phyloP scores from a whole-genome alignment of 2,113 vertebrate species.

The Indicator indicator region DNA sequence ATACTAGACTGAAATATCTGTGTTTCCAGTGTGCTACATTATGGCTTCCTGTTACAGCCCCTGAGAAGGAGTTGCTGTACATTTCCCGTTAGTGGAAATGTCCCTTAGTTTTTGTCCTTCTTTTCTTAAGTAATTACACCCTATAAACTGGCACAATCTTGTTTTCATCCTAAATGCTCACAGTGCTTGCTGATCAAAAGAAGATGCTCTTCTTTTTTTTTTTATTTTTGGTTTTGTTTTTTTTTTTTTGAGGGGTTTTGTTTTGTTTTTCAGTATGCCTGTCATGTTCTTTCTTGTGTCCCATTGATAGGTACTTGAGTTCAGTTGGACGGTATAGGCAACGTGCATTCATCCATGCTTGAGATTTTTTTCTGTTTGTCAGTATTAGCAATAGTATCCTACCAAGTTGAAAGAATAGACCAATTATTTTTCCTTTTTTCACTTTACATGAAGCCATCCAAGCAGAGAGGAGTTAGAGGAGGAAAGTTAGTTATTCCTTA shows the following conservation, averaged over 20 bases:
- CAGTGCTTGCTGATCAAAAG: neutral
- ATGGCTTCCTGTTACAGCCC: neutral
- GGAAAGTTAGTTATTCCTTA: neutral
- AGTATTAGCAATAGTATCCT: neutral
- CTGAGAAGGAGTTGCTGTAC: neutral
- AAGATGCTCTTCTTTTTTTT: neutral
- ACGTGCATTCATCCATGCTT: neutral
- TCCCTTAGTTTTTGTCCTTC: neutral
- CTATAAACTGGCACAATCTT: neutral
- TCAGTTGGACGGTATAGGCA: neutral
- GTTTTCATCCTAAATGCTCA: neutral
- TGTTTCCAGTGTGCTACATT: neutral
- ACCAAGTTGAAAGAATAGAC: neutral
- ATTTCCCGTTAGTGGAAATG: neutral
- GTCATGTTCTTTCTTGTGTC: neutral
- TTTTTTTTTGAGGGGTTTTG: neutral
- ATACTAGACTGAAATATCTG: neutral
- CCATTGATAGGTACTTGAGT: neutral
- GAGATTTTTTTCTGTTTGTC: neutral
- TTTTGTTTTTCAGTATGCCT: rapidly evolving
- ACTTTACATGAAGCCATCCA: neutral
- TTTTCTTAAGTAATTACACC: neutral
- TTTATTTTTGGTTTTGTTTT: neutral
- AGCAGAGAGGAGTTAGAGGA: neutral
- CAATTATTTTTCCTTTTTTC: neutral